Evolutionary conservation across 2,113 vertebrate species (phyloP).

Genomic region (Setophaga coronata): DNA sequence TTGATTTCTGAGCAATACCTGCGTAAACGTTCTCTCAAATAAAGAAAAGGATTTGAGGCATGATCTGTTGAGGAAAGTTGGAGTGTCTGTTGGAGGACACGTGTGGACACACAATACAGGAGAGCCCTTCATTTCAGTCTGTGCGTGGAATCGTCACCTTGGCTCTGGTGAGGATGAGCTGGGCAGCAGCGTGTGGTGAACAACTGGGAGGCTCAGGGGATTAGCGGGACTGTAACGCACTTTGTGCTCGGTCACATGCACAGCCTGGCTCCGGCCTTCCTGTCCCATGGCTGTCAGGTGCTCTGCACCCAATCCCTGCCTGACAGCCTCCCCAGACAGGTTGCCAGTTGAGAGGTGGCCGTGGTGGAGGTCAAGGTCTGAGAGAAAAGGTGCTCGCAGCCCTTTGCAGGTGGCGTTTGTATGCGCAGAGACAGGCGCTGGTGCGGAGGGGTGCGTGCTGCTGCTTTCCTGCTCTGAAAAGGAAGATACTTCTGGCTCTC

Average conservation of each 20-base stretch:
- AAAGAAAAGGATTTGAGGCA: neutral
- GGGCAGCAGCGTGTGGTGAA: neutral
- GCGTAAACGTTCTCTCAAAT: neutral
- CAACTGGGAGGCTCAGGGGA: conserved; percentile 42
- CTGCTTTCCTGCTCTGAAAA: neutral
- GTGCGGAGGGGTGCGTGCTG: neutral
- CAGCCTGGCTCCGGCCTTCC: neutral
- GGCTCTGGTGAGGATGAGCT: neutral
- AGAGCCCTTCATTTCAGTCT: neutral
- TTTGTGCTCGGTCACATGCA: neutral
- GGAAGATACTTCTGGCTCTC: neutral
- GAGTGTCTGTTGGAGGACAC: rapidly evolving
- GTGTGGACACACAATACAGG: rapidly evolving
- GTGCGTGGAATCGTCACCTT: neutral
- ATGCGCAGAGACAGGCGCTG: neutral
- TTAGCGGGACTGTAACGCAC: neutral
- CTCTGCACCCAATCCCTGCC: rapidly evolving
- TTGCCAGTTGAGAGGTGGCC: neutral
- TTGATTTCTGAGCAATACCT: neutral
- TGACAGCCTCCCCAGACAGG: neutral
- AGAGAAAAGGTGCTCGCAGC: neutral
- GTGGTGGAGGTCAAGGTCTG: neutral
- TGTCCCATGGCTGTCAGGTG: conserved; percentile 39
- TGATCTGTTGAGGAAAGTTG: rapidly evolving
- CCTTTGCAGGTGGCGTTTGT: neutral